Conservation (phyloP, 2,888 invertebrate species). For the Ganaspis brasiliensis region DNA sequence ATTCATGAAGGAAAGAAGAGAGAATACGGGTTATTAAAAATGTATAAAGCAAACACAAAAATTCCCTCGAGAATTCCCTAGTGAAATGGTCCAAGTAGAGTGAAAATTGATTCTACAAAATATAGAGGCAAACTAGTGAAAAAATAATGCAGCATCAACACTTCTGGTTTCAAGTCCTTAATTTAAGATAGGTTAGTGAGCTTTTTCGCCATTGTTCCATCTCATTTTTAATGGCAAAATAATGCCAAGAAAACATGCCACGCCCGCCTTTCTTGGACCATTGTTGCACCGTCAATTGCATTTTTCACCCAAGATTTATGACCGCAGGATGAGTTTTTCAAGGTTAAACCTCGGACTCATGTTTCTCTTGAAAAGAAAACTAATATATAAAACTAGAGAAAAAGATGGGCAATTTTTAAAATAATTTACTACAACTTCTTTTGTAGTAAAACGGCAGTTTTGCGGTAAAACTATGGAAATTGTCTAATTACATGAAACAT, state of each 20-base stretch:
- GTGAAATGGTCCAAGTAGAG: too few relatives aligned
- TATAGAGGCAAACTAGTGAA: not conserved
- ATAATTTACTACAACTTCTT: too few relatives aligned
- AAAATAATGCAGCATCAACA: not conserved
- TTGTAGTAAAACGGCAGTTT: too few relatives aligned
- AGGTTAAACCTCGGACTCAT: not conserved
- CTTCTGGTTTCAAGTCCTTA: not conserved
- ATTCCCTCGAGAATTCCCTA: too few relatives aligned
- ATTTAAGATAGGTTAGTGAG: not conserved
- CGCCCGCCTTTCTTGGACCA: slow-evolving; percentile 14
- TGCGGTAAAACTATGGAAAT: not conserved
- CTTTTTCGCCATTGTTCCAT: slow-evolving; percentile 23
- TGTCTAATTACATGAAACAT: not conserved
- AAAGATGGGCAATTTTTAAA: too few relatives aligned
- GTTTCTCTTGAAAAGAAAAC: not conserved
- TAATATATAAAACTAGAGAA: too few relatives aligned
- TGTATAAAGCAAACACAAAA: too few relatives aligned
- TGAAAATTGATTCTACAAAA: too few relatives aligned
- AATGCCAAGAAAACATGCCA: slow-evolving; percentile 20
- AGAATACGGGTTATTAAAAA: too few relatives aligned
- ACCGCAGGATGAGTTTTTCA: not conserved
- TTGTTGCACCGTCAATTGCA: slow-evolving; percentile 23
- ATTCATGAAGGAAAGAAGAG: too few relatives aligned
- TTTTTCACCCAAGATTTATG: not conserved
- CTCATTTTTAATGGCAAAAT: slow-evolving; percentile 29